These are phyloP conservation scores for Caranx melampygus DNA, from an alignment of 2,113 vertebrate genomes.

Conservation along the genomic window DNA sequence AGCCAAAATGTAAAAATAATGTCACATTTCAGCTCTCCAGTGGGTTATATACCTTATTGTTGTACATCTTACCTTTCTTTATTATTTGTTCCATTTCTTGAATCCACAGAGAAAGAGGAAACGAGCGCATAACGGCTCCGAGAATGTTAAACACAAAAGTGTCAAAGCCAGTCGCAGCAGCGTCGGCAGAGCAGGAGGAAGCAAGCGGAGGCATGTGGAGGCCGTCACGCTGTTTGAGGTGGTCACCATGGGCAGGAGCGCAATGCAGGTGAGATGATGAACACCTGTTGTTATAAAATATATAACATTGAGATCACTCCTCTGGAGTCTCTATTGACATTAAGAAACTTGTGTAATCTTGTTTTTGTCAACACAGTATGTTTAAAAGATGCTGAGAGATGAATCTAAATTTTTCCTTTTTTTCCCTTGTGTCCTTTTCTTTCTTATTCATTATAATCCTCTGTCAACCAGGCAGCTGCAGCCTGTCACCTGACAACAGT, in stretches of 20 bases:
- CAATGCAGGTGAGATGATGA: conserved; percentile 87
- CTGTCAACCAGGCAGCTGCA: too few relatives aligned
- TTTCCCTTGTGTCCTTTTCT: too few relatives aligned
- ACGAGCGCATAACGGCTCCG: conserved; percentile 77
- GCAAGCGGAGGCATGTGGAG: conserved; percentile 82
- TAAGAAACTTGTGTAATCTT: too few relatives aligned
- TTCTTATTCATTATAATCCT: too few relatives aligned
- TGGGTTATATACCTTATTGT: too few relatives aligned
- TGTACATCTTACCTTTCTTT: background rate
- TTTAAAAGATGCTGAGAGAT: too few relatives aligned
- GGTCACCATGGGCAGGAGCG: conserved; percentile 89
- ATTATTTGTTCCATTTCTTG: background rate
- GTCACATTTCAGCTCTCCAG: too few relatives aligned
- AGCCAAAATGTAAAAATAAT: too few relatives aligned
- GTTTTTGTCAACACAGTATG: too few relatives aligned
- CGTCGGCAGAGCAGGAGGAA: conserved; percentile 57
- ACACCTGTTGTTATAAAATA: too few relatives aligned
- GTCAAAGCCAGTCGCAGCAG: conserved; percentile 68
- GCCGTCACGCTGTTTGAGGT: conserved; percentile 93
- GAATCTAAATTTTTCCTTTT: too few relatives aligned
- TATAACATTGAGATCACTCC: background rate
- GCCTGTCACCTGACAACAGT: too few relatives aligned
- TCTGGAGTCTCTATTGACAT: background rate
- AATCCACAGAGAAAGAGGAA: conserved; percentile 81
- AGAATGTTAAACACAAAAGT: conserved; percentile 83